These are phyloP conservation scores for Globodera ellingtonae DNA, from an alignment of 1,140 invertebrate species.

Conservation along the genomic window DNA sequence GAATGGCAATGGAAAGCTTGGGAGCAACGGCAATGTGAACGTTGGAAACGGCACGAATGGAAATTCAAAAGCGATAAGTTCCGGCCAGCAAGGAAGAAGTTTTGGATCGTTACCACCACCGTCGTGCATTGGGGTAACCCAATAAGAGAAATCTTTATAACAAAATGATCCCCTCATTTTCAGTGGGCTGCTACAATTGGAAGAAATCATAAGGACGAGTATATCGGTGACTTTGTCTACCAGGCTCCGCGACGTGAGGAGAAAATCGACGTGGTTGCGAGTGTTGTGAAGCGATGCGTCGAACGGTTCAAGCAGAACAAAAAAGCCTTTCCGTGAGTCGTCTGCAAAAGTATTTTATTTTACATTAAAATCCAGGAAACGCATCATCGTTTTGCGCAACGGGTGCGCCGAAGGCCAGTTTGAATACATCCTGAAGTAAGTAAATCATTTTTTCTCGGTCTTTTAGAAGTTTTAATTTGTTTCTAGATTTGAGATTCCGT, in stretches of 20 bases:
- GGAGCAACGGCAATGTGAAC: not conserved
- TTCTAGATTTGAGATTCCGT: constrained; percentile 7
- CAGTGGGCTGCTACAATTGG: constrained; percentile 15
- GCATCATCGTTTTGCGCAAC: constrained; percentile 11
- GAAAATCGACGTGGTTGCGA: constrained; percentile 7
- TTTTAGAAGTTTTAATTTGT: not conserved
- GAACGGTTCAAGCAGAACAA: not conserved
- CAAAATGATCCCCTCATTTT: not conserved
- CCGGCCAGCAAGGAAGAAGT: not conserved
- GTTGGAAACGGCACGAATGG: not conserved
- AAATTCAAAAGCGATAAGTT: not conserved
- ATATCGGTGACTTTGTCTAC: constrained; percentile 5
- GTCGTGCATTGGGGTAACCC: constrained; percentile 7
- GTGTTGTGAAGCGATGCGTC: constrained; percentile 11
- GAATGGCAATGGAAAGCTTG: not conserved
- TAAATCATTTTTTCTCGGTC: not conserved
- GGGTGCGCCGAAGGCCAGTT: constrained; percentile 10
- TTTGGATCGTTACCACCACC: not conserved
- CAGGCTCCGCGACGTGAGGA: constrained; percentile 16
- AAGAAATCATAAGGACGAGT: not conserved
- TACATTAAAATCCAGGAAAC: not conserved
- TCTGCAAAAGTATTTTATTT: not conserved
- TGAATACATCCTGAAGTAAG: constrained; percentile 20
- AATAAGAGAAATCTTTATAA: not conserved
- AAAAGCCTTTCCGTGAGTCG: constrained; percentile 4